These are phyloP conservation scores for Sebastes nivosus DNA, from an alignment of 2,797 vertebrate species.

Conservation along the genomic window DNA sequence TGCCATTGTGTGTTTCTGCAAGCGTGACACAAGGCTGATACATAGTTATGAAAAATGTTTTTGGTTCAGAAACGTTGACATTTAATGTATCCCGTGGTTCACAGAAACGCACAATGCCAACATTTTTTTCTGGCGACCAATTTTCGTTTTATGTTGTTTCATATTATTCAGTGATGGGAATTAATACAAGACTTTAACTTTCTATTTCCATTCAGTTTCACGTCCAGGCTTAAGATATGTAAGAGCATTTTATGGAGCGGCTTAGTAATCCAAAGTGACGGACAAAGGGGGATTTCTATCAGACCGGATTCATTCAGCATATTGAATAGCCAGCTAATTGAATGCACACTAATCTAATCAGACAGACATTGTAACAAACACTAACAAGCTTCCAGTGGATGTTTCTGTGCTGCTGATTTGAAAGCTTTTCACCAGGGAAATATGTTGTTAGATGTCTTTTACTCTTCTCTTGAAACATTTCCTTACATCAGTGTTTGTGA, in stretches of 20 bases:
- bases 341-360: slow-evolving; percentile 55
- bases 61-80: no score
- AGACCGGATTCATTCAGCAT: slow-evolving; percentile 33
- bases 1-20: no score
- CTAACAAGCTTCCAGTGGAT: slow-evolving; percentile 38
- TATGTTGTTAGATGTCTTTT: slow-evolving; percentile 21
- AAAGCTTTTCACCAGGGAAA: slow-evolving; percentile 41
- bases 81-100: no score
- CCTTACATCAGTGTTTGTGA: slow-evolving; percentile 8
- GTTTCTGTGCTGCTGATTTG: slow-evolving; percentile 32
- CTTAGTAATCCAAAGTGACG: slow-evolving; percentile 51
- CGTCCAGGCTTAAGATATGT: background rate
- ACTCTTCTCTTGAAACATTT: slow-evolving; percentile 27
- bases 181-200: slow-evolving; percentile 4
- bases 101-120: no score
- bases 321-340: slow-evolving; percentile 44
- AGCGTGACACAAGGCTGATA: no score
- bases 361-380: slow-evolving; percentile 32
- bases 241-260: slow-evolving; percentile 21
- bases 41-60: no score
- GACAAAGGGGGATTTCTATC: slow-evolving; percentile 47
- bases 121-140: no score
- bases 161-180: background rate
- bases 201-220: slow-evolving; percentile 2
- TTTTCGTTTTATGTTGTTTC: background rate